Conservation (phyloP, 2,888 invertebrate genomes). For the Neuroscelio doddi region DNA sequence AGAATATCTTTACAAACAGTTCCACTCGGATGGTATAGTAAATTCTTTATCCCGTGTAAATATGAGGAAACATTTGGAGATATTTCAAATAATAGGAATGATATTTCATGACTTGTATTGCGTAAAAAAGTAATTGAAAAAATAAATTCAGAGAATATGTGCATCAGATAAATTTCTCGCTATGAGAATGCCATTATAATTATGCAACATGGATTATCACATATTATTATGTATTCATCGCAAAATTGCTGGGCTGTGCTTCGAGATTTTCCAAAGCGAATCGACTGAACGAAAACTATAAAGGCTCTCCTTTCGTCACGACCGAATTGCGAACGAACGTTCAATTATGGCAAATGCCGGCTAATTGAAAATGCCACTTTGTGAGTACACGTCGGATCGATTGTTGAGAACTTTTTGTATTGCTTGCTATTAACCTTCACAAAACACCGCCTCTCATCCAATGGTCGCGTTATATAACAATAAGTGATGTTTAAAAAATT, state of each 20-base stretch:
- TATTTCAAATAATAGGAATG: no score
- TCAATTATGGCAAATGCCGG: slow-evolving; percentile 27
- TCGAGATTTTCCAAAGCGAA: slow-evolving; percentile 23
- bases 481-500: slow-evolving; percentile 3
- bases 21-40: no score
- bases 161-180: slow-evolving; percentile 6
- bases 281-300: slow-evolving; percentile 14
- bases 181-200: slow-evolving; percentile 11
- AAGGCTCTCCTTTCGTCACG: slow-evolving; percentile 24
- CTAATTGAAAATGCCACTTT: slow-evolving; percentile 36
- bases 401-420: slow-evolving; percentile 17
- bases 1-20: no score
- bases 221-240: slow-evolving; percentile 22
- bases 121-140: no score
- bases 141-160: no score
- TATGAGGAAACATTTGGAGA: no score
- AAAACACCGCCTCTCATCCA: slow-evolving; percentile 5
- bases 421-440: slow-evolving; percentile 3
- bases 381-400: background rate
- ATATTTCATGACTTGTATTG: no score
- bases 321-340: slow-evolving; percentile 30
- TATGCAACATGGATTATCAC: slow-evolving; percentile 21
- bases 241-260: slow-evolving; percentile 20
- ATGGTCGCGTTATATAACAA: slow-evolving; percentile 19
- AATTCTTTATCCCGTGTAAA: no score